A percentile compares a stretch with the other conserved stretches of the same genome.
These are phyloP conservation scores for Syngnathus rostellatus DNA, from an alignment of 2,797 vertebrate genomes.

Conservation along the genomic window DNA sequence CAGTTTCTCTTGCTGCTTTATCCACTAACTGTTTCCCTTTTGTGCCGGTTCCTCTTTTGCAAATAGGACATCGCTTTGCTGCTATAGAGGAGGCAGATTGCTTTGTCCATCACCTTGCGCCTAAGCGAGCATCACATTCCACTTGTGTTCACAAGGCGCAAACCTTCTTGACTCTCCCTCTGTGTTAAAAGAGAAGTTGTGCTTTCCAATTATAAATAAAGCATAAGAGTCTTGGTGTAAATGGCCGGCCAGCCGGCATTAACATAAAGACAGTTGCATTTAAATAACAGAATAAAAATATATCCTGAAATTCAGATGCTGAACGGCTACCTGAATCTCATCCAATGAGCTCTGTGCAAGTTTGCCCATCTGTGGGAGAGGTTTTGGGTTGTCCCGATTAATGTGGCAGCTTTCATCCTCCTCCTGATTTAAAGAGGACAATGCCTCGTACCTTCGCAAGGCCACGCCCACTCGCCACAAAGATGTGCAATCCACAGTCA, in stretches of 20 bases:
- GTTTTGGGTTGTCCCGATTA: slow-evolving; percentile 69
- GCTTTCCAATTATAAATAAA: slow-evolving; percentile 74
- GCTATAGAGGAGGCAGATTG: slow-evolving; percentile 46
- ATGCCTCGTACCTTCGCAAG: slow-evolving; percentile 57
- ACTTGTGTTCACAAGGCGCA: slow-evolving; percentile 59
- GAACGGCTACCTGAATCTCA: slow-evolving; percentile 74
- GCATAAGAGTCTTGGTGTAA: slow-evolving; percentile 65
- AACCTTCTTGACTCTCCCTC: slow-evolving; percentile 51
- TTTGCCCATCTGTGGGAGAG: slow-evolving; percentile 65
- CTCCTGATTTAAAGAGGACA: slow-evolving; percentile 68
- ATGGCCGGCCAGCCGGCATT: slow-evolving; percentile 54
- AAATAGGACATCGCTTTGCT: slow-evolving; percentile 63
- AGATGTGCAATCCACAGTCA: slow-evolving; percentile 19
- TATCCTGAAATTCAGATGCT: slow-evolving; percentile 77
- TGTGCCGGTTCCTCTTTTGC: slow-evolving; percentile 49
- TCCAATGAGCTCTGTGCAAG: slow-evolving; percentile 75
- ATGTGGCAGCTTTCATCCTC: slow-evolving; percentile 75
- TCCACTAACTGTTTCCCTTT: slow-evolving; percentile 62
- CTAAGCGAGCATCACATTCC: slow-evolving; percentile 54
- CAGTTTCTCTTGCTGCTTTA: slow-evolving; percentile 55
- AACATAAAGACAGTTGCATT: slow-evolving; percentile 73
- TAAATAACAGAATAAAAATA: slow-evolving; percentile 61
- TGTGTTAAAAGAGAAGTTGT: slow-evolving; percentile 67
- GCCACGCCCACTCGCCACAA: slow-evolving; percentile 42
- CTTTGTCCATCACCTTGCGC: slow-evolving; percentile 61